Base-by-base conservation (phyloP, 2,797 vertebrate species). In the Xiphophorus birchmanni region DNA sequence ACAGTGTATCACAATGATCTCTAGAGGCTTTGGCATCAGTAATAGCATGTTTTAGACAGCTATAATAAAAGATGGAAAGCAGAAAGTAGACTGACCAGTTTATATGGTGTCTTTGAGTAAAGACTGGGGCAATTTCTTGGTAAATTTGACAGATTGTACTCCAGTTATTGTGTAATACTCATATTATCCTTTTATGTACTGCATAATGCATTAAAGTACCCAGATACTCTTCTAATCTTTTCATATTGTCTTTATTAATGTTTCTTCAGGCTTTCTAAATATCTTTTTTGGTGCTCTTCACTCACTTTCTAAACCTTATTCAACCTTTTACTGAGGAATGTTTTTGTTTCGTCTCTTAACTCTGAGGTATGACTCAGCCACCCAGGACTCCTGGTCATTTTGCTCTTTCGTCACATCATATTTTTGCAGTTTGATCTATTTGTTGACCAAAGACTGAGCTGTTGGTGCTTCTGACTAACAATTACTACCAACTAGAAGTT, bases 21-120 rank as follows among this genome's bases (percentile, higher is more conserved):
- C 83, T 85, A 88, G 86, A 82, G 82, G 81, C 80, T 81, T 88
- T 90, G 91, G 88, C 84, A 76, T 44, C 2, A 67, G 84, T 83
- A 9, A 26, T 8, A 21, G 73, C 74, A 79, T 82, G 86, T 79
- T 65, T 87, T 89, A 80, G 82, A 86, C 74, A 77, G 40, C 74
- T 71, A 54, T 80, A 85, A 71, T 44, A 45, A 71, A 72, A 72
- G 12, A 83, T 86, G 85, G 77, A 75, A 77, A 65, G 74, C 67
- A 81, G 79, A 75, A 84, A 54, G 48, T 82, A 47, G 26, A 81
- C 73, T 65, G 48, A 52, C 35, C 37, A 45, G 78, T 77, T 77
- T 40, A 73, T 71, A 40, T 76, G 74, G 50, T 67, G 4, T 76
- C 17, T 50, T 48, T n/a, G 50, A 44, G 42, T 80, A 79, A 13